Conservation (phyloP, 2,113 vertebrate species). For the Bufo gargarizans region DNA sequence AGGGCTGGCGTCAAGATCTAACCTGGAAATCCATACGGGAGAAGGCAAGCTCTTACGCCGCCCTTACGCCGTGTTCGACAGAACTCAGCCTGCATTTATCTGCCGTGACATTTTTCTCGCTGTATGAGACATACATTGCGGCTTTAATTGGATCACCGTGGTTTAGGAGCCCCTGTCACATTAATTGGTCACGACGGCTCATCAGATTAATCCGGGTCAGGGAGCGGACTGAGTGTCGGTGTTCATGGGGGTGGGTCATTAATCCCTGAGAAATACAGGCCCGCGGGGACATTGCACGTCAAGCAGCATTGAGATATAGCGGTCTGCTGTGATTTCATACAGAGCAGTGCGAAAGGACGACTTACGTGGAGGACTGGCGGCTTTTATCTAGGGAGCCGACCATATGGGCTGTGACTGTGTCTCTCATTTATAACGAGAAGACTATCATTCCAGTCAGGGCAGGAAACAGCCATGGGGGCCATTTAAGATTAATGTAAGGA, state of each 20-base stretch:
- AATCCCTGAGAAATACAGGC: constrained; percentile 48
- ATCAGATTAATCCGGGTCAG: constrained; percentile 42
- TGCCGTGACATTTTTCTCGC: background rate
- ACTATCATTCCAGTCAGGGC: background rate
- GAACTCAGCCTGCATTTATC: background rate
- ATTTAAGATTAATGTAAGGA: constrained; percentile 12
- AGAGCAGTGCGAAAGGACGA: background rate
- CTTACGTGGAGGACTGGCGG: background rate
- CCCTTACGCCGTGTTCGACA: background rate
- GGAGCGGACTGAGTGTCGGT: constrained; percentile 44
- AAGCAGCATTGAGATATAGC: constrained; percentile 10
- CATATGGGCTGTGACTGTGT: constrained; percentile 9
- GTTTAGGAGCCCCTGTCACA: constrained; percentile 40
- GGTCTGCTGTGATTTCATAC: constrained; percentile 3
- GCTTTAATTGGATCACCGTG: constrained; percentile 44
- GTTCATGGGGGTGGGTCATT: constrained; percentile 36
- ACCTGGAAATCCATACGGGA: background rate
- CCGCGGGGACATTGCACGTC: background rate
- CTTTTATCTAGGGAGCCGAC: background rate
- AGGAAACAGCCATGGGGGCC: background rate
- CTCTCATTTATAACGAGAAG: constrained; percentile 2
- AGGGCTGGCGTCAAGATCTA: background rate
- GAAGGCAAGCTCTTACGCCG: background rate
- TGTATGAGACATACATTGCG: background rate
- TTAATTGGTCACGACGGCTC: constrained; percentile 57